A percentile compares a stretch with the other conserved stretches of the same genome.
phyloP scores from a whole-genome alignment of 2,797 vertebrate genomes.

The Chromis chromis region DNA sequence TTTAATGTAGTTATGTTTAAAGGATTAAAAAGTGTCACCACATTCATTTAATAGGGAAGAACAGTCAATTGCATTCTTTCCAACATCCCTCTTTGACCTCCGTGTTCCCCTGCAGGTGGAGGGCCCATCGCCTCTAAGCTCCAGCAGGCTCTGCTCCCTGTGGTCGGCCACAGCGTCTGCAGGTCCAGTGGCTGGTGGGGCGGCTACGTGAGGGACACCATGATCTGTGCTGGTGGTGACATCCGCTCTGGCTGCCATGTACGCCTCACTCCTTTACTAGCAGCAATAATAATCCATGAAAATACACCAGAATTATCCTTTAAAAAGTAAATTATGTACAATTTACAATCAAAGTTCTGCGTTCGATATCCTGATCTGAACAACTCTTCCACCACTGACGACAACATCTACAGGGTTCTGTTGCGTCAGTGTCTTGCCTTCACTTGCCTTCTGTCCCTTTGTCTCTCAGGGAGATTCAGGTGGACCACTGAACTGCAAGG shows the following conservation, averaged over 20 bases:
- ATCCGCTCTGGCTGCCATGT: background rate
- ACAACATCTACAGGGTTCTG: background rate
- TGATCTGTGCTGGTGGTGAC: background rate
- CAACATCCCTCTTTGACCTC: no score
- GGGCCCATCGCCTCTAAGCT: background rate
- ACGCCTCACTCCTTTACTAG: background rate
- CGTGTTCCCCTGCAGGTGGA: background rate
- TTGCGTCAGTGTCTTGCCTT: background rate
- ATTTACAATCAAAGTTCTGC: no score
- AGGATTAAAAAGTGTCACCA: no score
- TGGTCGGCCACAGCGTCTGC: background rate
- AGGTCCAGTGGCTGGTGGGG: background rate
- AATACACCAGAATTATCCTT: no score
- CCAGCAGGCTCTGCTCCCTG: background rate
- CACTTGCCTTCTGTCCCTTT: background rate
- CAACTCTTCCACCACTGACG: no score
- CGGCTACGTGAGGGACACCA: background rate
- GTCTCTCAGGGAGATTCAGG: background rate
- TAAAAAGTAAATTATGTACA: no score
- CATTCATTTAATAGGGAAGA: no score
- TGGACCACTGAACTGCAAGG: background rate
- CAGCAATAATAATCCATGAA: no score
- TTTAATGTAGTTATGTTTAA: no score
- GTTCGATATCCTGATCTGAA: no score
- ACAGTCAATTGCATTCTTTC: no score